A percentile compares a stretch with the other conserved stretches of the same genome.
These are phyloP conservation scores for Macaria liturata DNA, from an alignment of 2,888 invertebrate genomes.

Conservation along the genomic window DNA sequence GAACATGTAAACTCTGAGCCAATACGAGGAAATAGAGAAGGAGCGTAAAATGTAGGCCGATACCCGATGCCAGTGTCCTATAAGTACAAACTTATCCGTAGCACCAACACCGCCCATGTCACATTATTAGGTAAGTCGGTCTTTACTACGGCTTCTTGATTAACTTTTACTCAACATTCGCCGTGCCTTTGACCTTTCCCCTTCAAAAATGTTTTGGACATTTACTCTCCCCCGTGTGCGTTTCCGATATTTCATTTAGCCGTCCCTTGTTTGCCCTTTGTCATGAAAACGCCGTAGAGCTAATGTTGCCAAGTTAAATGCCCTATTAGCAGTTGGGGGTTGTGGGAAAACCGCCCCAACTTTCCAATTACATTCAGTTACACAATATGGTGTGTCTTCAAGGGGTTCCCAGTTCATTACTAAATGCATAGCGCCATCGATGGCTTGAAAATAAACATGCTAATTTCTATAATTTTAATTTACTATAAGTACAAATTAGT, in stretches of 20 bases:
- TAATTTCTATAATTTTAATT: neutral
- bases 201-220: constrained; percentile 41
- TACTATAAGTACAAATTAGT: too few species aligned
- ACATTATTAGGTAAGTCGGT: constrained; percentile 32
- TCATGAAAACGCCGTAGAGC: constrained; percentile 27
- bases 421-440: too few species aligned
- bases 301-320: constrained; percentile 29
- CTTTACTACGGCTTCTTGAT: constrained; percentile 41
- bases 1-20: constrained; percentile 32
- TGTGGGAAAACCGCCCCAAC: constrained; percentile 7
- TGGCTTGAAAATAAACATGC: too few species aligned
- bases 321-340: constrained; percentile 10
- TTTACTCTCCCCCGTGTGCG: constrained; percentile 43
- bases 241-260: constrained; percentile 38
- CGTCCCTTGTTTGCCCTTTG: constrained; percentile 34
- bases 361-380: constrained; percentile 15
- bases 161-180: constrained; percentile 29
- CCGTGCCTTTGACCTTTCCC: constrained; percentile 41
- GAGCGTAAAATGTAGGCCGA: too few species aligned
- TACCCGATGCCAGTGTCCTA: too few species aligned
- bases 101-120: constrained; percentile 15
- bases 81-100: too few species aligned
- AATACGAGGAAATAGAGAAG: constrained; percentile 38
- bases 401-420: too few species aligned
- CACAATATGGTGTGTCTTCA: neutral